Evolutionary conservation across 2,797 vertebrate genomes (phyloP), one percentile per base, ranked within the genome.

Genomic region (Sebastes wilsoni): DNA sequence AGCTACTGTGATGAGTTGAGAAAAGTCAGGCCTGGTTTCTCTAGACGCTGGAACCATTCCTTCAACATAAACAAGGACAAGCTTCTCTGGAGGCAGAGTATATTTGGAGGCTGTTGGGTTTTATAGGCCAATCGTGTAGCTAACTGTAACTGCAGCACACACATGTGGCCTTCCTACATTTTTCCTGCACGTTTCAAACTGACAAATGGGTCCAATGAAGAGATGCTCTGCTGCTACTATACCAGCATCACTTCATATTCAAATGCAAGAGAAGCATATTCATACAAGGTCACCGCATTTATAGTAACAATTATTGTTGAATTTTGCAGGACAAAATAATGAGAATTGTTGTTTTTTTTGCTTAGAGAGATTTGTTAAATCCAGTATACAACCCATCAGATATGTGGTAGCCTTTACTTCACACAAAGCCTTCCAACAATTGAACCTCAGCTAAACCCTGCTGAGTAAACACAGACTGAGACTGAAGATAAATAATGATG

Each of bases 181-280:
- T 72, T 36, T 56, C 23, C 13, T 49, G 62, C 73, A 81, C 5
- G 58, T 79, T 81, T 84, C 28, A 77, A 28, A 65, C 38, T 64
- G 42, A 72, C 54, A 84, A 71, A 72, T 66, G 71, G 80, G 60
- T 77, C 56, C 64, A 46, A 77, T 9, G 36, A 36, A 79, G 46
- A 80, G 23, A 38, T 16, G 42, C 23, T 62, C 72, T 52, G 64
- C 75, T 56, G 36, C 66, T 54, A 14, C 64, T 68, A 2, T 11
- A 20, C 52, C 8, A 30, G 8, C 67, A 61, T 38, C 55, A 36
- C 28, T 38, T 22, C 28, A 32, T 52, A 32, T 18, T 8, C 18
- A 13, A 23, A 65, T 22, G 52, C 10, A 25, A 12, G 38, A 60
- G 42, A 38, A 49, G 20, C 2, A 23, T 34, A 18, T 77, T 56